Evolutionary conservation across 2,797 vertebrate genomes (phyloP).

Genomic region (Pempheris klunzingeri): DNA sequence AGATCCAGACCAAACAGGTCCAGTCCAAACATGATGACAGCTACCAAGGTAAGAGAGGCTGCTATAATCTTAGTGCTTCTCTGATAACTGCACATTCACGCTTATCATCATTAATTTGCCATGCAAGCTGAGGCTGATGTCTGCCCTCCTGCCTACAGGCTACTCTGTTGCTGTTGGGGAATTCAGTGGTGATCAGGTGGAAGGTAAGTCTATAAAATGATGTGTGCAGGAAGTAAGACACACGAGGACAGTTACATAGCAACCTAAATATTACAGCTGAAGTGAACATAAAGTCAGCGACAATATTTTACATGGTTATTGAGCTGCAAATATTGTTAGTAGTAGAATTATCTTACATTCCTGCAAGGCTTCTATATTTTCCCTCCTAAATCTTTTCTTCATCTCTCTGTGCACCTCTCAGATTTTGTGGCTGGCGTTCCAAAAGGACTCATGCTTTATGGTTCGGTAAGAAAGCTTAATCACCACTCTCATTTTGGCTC

Average conservation of each 20-base stretch:
- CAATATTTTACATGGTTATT: slow-evolving; percentile 54
- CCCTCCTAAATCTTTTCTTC: slow-evolving; percentile 69
- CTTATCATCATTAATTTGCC: not conserved
- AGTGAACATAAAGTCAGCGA: slow-evolving; percentile 37
- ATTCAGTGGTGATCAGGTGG: slow-evolving; percentile 90
- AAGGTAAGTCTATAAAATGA: slow-evolving; percentile 84
- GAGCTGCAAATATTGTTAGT: slow-evolving; percentile 52
- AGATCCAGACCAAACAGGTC: slow-evolving; percentile 89
- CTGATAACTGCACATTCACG: not conserved
- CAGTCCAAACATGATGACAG: slow-evolving; percentile 87
- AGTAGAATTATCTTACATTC: slow-evolving; percentile 49
- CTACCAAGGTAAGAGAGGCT: slow-evolving; percentile 87
- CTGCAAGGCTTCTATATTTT: slow-evolving; percentile 55
- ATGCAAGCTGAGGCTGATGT: slow-evolving; percentile 4
- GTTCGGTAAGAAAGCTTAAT: slow-evolving; percentile 88
- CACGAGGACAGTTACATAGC: not conserved
- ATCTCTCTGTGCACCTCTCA: slow-evolving; percentile 75
- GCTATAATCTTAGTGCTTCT: not conserved
- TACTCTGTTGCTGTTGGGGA: slow-evolving; percentile 94
- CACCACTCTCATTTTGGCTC: slow-evolving; percentile 50
- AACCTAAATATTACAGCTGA: slow-evolving; percentile 21
- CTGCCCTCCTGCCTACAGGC: slow-evolving; percentile 77
- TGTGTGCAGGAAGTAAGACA: not conserved
- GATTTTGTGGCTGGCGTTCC: slow-evolving; percentile 94
- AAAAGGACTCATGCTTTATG: slow-evolving; percentile 90